These are phyloP conservation scores for Ascaphus truei DNA, from an alignment of 2,113 vertebrate genomes.

Conservation along the genomic window DNA sequence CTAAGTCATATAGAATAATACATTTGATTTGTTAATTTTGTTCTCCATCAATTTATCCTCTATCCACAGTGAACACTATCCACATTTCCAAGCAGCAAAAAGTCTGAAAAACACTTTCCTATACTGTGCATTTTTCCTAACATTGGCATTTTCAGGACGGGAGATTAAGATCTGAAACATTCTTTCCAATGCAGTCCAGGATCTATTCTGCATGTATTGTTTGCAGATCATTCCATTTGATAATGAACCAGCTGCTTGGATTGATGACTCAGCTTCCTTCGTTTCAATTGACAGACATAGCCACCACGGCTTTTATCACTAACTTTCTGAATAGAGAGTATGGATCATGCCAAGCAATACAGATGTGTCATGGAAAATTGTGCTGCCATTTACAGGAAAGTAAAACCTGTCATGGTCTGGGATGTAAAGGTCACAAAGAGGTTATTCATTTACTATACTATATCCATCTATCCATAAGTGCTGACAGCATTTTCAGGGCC, in stretches of 20 bases:
- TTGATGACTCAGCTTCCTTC: conserved; percentile 52
- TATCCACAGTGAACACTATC: too few relatives aligned
- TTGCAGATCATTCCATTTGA: conserved; percentile 48
- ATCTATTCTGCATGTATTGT: not conserved
- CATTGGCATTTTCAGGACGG: not conserved
- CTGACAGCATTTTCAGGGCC: too few relatives aligned
- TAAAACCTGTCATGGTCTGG: not conserved
- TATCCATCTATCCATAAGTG: too few relatives aligned
- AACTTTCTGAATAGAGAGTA: conserved; percentile 20
- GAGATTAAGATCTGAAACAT: not conserved
- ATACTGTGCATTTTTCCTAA: too few relatives aligned
- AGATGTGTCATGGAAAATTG: conserved; percentile 21
- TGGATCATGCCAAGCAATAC: conserved; percentile 17
- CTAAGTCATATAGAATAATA: too few relatives aligned
- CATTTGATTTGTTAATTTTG: too few relatives aligned
- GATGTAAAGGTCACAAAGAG: not conserved
- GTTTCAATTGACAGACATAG: conserved; percentile 50
- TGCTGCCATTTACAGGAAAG: not conserved
- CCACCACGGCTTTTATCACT: conserved; percentile 53
- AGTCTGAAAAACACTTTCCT: too few relatives aligned
- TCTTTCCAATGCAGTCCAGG: not conserved
- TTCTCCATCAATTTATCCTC: too few relatives aligned
- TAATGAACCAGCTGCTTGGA: conserved; percentile 47
- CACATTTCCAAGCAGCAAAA: too few relatives aligned
- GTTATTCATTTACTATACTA: too few relatives aligned